A percentile compares a stretch with the other conserved stretches of the same genome.
phyloP scores from a whole-genome alignment of 2,113 vertebrate species.

The Tamias sibiricus region DNA sequence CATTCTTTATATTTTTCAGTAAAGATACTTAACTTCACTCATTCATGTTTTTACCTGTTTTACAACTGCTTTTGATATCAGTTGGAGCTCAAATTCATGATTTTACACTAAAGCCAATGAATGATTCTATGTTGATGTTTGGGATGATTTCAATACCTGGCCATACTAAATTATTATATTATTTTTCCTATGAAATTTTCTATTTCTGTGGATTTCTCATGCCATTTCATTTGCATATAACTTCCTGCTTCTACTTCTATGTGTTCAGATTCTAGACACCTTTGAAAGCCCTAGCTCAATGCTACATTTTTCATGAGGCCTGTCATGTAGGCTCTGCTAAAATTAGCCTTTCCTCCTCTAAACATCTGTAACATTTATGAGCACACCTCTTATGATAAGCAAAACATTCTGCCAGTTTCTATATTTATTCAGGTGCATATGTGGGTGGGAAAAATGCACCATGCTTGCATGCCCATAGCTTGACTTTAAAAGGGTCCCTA shows the following conservation, averaged over 20 bases:
- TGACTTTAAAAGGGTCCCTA: background rate
- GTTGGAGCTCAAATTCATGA: background rate
- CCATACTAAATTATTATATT: background rate
- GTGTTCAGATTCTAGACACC: background rate
- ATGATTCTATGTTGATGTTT: background rate
- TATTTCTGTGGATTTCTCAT: background rate
- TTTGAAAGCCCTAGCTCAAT: background rate
- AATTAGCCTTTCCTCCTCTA: background rate
- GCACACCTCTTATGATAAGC: background rate
- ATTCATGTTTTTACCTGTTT: background rate
- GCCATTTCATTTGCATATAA: background rate
- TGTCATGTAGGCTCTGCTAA: background rate
- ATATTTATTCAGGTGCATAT: background rate
- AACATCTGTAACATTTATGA: background rate
- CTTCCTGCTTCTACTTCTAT: background rate
- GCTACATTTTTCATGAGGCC: background rate
- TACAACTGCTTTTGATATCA: background rate
- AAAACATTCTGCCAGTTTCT: background rate
- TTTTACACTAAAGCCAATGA: background rate
- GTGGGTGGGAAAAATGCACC: background rate
- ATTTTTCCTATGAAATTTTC: background rate
- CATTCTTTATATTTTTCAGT: background rate
- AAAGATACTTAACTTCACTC: background rate
- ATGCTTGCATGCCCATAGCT: background rate
- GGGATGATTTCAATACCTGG: background rate